A percentile compares a stretch with the other conserved stretches of the same genome.
Conservation (phyloP, 2,113 vertebrate genomes). For the Triplophysa tibetana region DNA sequence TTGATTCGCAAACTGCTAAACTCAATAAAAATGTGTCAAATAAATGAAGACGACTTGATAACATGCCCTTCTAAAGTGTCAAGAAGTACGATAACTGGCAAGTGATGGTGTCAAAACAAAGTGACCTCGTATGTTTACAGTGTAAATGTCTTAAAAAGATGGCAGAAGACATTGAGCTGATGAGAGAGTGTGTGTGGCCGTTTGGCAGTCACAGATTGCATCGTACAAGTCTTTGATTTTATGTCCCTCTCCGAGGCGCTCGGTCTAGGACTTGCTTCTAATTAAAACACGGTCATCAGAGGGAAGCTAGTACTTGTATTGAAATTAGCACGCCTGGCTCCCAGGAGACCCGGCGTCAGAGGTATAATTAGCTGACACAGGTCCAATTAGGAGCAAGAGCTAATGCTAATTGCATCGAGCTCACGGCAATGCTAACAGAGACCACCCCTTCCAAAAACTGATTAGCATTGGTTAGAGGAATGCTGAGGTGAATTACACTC, state of each 20-base stretch:
- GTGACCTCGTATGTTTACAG: background rate
- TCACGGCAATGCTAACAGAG: conserved; percentile 17
- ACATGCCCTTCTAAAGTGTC: background rate
- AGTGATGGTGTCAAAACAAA: background rate
- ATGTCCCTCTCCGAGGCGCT: conserved; percentile 18
- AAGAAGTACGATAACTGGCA: background rate
- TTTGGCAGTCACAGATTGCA: conserved; percentile 12
- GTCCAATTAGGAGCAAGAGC: conserved; percentile 40
- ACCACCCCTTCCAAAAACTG: background rate
- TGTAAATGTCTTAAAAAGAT: conserved; percentile 9
- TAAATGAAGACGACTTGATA: background rate
- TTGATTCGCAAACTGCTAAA: background rate
- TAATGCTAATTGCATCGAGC: conserved; percentile 35
- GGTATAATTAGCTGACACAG: conserved; percentile 44
- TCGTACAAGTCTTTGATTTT: conserved; percentile 40
- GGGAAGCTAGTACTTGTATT: conserved; percentile 47
- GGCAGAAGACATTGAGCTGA: background rate
- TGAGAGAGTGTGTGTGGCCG: conserved; percentile 28
- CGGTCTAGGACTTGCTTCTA: conserved; percentile 37
- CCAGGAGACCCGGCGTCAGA: conserved; percentile 34
- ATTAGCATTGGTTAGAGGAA: conserved; percentile 6
- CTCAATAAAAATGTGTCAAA: background rate
- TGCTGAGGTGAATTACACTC: background rate
- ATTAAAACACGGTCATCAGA: conserved; percentile 47
- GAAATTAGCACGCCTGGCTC: conserved; percentile 48